Evolutionary conservation across 2,888 invertebrate species (phyloP).

Genomic region (Caenorhabditis zanzibari): DNA sequence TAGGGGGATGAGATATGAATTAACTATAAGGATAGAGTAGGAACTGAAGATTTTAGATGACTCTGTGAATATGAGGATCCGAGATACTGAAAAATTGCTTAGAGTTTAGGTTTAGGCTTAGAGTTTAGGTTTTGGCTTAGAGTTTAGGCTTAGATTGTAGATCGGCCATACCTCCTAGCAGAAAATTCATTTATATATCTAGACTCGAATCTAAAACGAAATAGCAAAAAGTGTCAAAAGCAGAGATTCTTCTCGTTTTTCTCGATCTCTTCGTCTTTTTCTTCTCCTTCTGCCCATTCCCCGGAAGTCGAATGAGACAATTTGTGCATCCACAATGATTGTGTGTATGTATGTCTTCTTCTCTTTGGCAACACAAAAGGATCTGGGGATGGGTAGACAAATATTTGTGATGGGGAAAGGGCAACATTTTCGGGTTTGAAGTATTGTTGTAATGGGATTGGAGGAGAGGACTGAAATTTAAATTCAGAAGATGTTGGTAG

Average conservation of each 20-base stretch:
- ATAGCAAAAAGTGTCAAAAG: slow-evolving; percentile 47
- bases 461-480: neutral
- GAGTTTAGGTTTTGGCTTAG: too few species aligned
- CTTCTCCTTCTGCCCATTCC: slow-evolving; percentile 23
- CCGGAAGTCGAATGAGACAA: slow-evolving; percentile 64
- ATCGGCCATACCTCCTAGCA: too few species aligned
- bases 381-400: slow-evolving; percentile 4
- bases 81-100: too few species aligned
- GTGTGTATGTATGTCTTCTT: slow-evolving; percentile 3
- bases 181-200: neutral
- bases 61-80: too few species aligned
- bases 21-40: neutral
- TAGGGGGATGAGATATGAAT: slow-evolving; percentile 3
- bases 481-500: slow-evolving; percentile 13
- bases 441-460: neutral
- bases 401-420: slow-evolving; percentile 43
- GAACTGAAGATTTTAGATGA: too few species aligned
- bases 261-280: neutral
- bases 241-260: slow-evolving; percentile 39
- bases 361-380: neutral
- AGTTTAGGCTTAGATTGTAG: too few species aligned
- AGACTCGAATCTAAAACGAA: neutral
- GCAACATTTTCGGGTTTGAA: neutral
- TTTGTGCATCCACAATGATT: slow-evolving; percentile 60
- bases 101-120: too few species aligned